Evolutionary conservation across 2,797 vertebrate genomes (phyloP).

Genomic region (Enteromius treurensis): DNA sequence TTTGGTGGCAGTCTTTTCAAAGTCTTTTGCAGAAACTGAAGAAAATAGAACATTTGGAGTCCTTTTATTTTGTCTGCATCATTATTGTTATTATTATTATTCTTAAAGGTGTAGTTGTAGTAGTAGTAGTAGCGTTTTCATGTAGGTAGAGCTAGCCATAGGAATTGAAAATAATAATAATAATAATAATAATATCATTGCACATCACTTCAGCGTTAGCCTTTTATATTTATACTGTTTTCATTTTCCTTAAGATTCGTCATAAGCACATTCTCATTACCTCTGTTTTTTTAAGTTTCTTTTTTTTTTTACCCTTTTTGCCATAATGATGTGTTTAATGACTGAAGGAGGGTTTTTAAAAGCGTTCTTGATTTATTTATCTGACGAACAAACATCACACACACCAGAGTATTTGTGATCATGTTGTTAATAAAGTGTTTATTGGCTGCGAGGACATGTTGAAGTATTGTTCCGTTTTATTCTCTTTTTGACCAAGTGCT

Average conservation of each 20-base stretch:
- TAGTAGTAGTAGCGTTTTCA: constrained; percentile 65
- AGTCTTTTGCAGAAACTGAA: constrained; percentile 61
- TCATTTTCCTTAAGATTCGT: constrained; percentile 76
- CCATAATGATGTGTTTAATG: constrained; percentile 79
- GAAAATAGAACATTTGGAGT: constrained; percentile 52
- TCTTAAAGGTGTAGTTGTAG: constrained; percentile 70
- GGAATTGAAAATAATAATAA: constrained; percentile 69
- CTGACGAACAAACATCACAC: constrained; percentile 72
- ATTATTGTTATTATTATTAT: constrained; percentile 71
- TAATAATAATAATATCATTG: constrained; percentile 77
- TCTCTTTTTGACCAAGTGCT: constrained; percentile 78
- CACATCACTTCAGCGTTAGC: constrained; percentile 82
- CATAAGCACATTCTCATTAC: constrained; percentile 74
- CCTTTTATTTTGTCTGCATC: constrained; percentile 61
- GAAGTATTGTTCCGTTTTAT: constrained; percentile 77
- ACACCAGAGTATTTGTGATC: constrained; percentile 89
- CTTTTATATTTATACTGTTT: constrained; percentile 88
- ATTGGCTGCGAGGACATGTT: constrained; percentile 85
- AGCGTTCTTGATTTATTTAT: constrained; percentile 80
- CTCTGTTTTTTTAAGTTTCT: constrained; percentile 62
- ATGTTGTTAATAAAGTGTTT: constrained; percentile 96
- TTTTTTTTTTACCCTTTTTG: constrained; percentile 71
- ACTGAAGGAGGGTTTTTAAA: constrained; percentile 70
- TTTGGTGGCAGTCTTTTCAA: constrained; percentile 78
- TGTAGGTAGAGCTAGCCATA: constrained; percentile 65